Base-by-base conservation (phyloP, 2,888 invertebrate species). In the Pseudeuparius sepicola region DNA sequence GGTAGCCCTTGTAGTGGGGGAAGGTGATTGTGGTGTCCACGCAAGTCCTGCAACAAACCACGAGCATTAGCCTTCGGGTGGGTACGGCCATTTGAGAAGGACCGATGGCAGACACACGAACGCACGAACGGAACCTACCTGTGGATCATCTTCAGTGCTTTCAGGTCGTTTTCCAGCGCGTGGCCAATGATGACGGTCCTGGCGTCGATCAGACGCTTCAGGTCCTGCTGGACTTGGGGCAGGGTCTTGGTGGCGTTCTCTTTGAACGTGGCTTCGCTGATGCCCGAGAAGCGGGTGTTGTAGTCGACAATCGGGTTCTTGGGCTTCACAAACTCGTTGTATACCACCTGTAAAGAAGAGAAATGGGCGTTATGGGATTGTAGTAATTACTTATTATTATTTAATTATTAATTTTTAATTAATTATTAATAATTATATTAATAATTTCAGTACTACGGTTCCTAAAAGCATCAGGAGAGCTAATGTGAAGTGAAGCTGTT, bases 271-370 rank as follows among this genome's bases (percentile, higher is more conserved):
- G 71, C 70, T 7, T 66, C 67, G 0, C 77, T 85, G 44, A 98
- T 82, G 36, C 98, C 98, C 53, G 93, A 94, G 68, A 88, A 98
- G 38, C 89, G 73, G 2, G 94, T 94, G 59, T 97, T 98, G 58
- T 84, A 87, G 60, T 98, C 97, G 24, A 97, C 70, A 36, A 99
- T 78, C 42, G 77, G 73, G 44, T 73, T 71, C 51, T 77, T 75
- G 2, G 97, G 94, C 49, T 74, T 75, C 20, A 98, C 90, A 42
- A 82, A 71, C 27, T 78, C 72, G 61, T 93, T 89, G 62, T 87
- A 88, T 9, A 90, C 80, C 15, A 81, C 61, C 27, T 73, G 68
- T n/a, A n/a, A n/a, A n/a, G n/a, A n/a, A n/a, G n/a, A n/a, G n/a
- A n/a, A n/a, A n/a, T n/a, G n/a, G n/a, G n/a, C n/a, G n/a, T n/a